Base-by-base conservation (phyloP, 2,888 invertebrate species). In the Cybosia mesomella region DNA sequence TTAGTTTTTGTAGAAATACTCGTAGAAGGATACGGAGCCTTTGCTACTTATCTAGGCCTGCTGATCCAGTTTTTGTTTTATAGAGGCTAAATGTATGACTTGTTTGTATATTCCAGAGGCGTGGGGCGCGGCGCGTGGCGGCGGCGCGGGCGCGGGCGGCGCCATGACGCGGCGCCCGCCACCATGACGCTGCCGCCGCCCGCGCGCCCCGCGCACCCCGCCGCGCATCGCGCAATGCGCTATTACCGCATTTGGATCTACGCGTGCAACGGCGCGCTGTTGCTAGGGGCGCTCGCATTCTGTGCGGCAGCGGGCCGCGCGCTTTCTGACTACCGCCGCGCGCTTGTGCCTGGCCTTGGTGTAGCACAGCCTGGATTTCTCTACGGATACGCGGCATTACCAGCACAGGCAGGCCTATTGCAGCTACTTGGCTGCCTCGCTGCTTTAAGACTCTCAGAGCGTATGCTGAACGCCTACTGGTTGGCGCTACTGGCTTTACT, bases 211-310 rank as follows among this genome's bases (percentile, higher is more conserved):
- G 95, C 94, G 87, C 94, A 94, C 90, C 92, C 93, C 86, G 91
- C 93, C 91, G 96, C 95, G 91, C 95, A 95, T 86, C 95, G 95
- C 95, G 96, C 96, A 90, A 96, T 96, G 93, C 95, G 97, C 96
- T 97, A 97, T 95, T 97, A 98, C 95, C 97, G 98, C 95, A 97
- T 98, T 92, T 98, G 98, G 98, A 98, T 98, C 91, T 98, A 98
- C 96, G 97, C 98, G 91, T 98, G 98, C 96, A 98, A 98, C 96
- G 97, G 97, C 93, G 98, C 97, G 86, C 96, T 98, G 92, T 95
- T 98, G 92, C 96, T 97, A 85, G 97, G 97, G 89, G 97, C 98
- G 88, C 94, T 98, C 81, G 97, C 97, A 72, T 97, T 98, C 91
- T 96, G 97, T 86, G 97, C 97, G 79, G 97, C 97, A 80, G 97